Base-by-base conservation (phyloP, 1,140 invertebrate species). In the Arion vulgaris region DNA sequence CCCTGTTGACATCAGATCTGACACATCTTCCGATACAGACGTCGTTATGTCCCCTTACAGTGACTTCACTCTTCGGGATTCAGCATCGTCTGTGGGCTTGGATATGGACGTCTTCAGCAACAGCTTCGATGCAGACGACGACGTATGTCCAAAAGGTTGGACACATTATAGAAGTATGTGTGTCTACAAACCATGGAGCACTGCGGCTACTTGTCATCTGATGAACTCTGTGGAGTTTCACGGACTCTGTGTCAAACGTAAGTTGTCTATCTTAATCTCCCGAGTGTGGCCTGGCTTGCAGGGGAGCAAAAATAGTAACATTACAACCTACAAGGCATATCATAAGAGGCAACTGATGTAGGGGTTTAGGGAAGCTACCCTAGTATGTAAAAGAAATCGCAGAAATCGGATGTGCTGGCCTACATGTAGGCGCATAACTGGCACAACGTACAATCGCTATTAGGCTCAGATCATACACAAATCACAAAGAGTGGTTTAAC, bases 241-340 rank as follows among this genome's bases (percentile, higher is more conserved):
- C 32, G 78, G 78, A 49, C 38, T 80, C 1, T 80, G 78, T 36
- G 26, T 80, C 0, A 80, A 80, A 71, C 78, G 78, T 80, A 49
- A 80, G 78, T 80, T n/a, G n/a, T n/a, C n/a, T n/a, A n/a, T n/a
- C n/a, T n/a, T n/a, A n/a, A n/a, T n/a, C n/a, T n/a, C n/a, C n/a
- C n/a, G n/a, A n/a, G n/a, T n/a, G n/a, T n/a, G n/a, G n/a, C n/a
- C n/a, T n/a, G n/a, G n/a, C n/a, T n/a, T n/a, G n/a, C n/a, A n/a
- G n/a, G n/a, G n/a, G n/a, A n/a, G n/a, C n/a, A n/a, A n/a, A n/a
- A n/a, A n/a, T n/a, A n/a, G n/a, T n/a, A n/a, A n/a, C n/a, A n/a
- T n/a, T n/a, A n/a, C n/a, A n/a, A n/a, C n/a, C n/a, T n/a, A n/a
- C n/a, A n/a, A n/a, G n/a, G n/a, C n/a, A n/a, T n/a, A n/a, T n/a